Evolutionary conservation across 2,888 invertebrate genomes (phyloP).

Genomic region (Heliconius hortense): DNA sequence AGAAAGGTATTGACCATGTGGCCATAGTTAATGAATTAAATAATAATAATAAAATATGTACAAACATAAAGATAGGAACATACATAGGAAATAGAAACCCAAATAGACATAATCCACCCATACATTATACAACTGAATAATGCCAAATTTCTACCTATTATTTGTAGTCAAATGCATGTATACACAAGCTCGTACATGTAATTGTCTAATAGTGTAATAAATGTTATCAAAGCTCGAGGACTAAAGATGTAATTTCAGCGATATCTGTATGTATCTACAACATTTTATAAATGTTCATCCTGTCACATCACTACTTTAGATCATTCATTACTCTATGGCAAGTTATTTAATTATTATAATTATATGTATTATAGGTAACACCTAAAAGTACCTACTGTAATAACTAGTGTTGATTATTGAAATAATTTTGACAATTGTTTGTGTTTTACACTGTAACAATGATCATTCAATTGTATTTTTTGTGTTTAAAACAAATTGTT

Average conservation of each 20-base stretch:
- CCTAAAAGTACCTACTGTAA: too few relatives aligned
- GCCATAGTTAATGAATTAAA: background rate
- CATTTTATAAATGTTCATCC: background rate
- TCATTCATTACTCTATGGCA: slow-evolving; percentile 3
- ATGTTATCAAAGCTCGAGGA: background rate
- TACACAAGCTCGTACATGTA: background rate
- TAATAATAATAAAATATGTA: background rate
- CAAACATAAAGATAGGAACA: too few relatives aligned
- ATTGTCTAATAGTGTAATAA: background rate
- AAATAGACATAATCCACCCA: background rate
- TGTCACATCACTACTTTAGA: slow-evolving; percentile 5
- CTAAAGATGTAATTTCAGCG: slow-evolving; percentile 7
- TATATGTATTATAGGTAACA: too few relatives aligned
- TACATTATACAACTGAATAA: background rate
- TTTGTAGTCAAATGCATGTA: slow-evolving; percentile 7
- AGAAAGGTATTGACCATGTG: background rate
- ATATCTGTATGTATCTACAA: slow-evolving; percentile 12
- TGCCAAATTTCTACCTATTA: background rate
- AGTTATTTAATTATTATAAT: background rate
- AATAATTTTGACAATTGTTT: background rate
- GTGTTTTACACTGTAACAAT: background rate
- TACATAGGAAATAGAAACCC: background rate
- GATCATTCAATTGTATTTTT: slow-evolving; percentile 12
- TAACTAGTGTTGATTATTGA: background rate
- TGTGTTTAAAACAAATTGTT: background rate